phyloP scores from a whole-genome alignment of 2,797 vertebrate species.

The Hypotaenidia philippensis region DNA sequence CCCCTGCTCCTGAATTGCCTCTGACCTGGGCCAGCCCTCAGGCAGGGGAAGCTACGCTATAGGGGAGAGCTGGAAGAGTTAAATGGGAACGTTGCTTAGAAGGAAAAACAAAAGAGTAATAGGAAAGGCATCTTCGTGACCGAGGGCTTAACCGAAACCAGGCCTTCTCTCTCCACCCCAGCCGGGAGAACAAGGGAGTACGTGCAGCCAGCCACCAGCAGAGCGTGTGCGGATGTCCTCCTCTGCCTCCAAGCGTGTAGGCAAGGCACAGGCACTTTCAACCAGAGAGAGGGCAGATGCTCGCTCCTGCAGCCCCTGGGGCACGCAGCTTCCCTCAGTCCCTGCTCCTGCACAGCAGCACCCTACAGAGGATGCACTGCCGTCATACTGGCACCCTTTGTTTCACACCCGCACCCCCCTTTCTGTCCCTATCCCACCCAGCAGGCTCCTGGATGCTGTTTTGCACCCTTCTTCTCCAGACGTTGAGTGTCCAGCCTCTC shows the following conservation, averaged over 20 bases:
- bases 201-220: conserved; percentile 9
- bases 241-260: background rate
- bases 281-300: background rate
- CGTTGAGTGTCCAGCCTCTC: accelerated
- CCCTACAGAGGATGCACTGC: accelerated
- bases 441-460: background rate
- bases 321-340: background rate
- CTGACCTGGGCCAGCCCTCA: background rate
- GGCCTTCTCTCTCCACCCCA: conserved; percentile 53
- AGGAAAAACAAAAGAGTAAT: conserved; percentile 80
- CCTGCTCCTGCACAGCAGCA: background rate
- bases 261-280: background rate
- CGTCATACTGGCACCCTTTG: accelerated
- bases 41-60: background rate
- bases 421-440: background rate
- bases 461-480: background rate
- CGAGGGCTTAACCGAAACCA: conserved; percentile 77
- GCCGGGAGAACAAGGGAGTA: conserved; percentile 48
- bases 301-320: accelerated
- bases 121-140: conserved; percentile 81
- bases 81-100: conserved; percentile 72
- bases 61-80: conserved; percentile 59
- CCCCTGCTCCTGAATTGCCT: background rate
- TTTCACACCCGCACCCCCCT: accelerated
- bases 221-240: background rate